A percentile compares a stretch with the other conserved stretches of the same genome.
Evolutionary conservation across 35 echinoderm and acorn worm species (phyloP).

Genomic region (Chiridota heheva): DNA sequence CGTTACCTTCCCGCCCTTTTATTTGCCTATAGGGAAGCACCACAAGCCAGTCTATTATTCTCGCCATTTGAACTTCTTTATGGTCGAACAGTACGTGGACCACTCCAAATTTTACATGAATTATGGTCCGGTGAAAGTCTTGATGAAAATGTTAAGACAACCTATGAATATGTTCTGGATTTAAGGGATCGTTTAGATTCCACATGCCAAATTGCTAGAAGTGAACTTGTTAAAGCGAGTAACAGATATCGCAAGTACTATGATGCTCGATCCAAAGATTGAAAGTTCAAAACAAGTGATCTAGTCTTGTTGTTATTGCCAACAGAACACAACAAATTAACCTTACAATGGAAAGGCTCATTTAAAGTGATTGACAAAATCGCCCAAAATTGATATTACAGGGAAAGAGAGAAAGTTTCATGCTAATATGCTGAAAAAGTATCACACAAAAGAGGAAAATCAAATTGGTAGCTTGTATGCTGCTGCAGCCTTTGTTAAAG

Average conservation of each 20-base stretch:
- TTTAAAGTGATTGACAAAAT: slow-evolving; percentile 15
- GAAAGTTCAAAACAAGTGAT: slow-evolving; percentile 32
- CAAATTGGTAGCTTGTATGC: no score
- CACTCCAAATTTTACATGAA: slow-evolving; percentile 46
- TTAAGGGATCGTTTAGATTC: slow-evolving; percentile 39
- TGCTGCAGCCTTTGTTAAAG: no score
- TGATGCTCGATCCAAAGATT: slow-evolving; percentile 8
- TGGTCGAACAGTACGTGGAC: slow-evolving; percentile 61
- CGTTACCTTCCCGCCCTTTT: slow-evolving; percentile 49
- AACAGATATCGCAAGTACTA: slow-evolving; percentile 48
- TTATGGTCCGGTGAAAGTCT: slow-evolving; percentile 35
- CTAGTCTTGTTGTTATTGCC: slow-evolving; percentile 50
- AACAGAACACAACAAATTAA: slow-evolving; percentile 29
- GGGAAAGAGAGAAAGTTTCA: slow-evolving; percentile 49
- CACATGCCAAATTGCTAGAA: slow-evolving; percentile 38
- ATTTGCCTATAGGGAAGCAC: slow-evolving; percentile 67
- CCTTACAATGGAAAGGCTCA: slow-evolving; percentile 55
- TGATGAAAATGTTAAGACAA: slow-evolving; percentile 43
- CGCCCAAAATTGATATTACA: slow-evolving; percentile 23
- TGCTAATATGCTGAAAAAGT: slow-evolving; percentile 69
- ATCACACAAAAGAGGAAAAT: no score
- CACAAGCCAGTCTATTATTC: slow-evolving; percentile 45
- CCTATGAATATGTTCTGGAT: slow-evolving; percentile 69
- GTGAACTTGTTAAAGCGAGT: slow-evolving; percentile 32
- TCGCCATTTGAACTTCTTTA: slow-evolving; percentile 62